Evolutionary conservation across 2,113 vertebrate genomes (phyloP).

Genomic region (Capra hircus): DNA sequence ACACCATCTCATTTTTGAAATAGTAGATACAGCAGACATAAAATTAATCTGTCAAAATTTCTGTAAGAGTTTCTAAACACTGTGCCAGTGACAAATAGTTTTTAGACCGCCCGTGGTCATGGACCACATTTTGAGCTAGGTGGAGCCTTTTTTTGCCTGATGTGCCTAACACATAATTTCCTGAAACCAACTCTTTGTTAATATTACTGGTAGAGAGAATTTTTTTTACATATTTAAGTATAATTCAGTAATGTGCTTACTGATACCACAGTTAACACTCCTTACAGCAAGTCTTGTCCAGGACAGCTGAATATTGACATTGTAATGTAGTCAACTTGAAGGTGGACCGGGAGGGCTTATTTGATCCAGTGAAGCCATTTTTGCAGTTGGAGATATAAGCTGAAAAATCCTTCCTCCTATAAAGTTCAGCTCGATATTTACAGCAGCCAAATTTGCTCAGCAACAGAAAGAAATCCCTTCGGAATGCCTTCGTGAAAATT

Average conservation of each 20-base stretch:
- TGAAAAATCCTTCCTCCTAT: conserved; percentile 82
- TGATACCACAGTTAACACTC: conserved; percentile 32
- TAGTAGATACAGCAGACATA: neutral
- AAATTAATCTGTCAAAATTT: conserved; percentile 10
- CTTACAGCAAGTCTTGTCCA: conserved; percentile 40
- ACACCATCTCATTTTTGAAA: neutral
- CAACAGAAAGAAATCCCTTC: conserved; percentile 87
- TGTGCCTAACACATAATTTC: conserved; percentile 3
- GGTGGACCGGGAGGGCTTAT: conserved; percentile 65
- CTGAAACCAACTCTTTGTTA: conserved; percentile 27
- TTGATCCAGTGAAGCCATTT: conserved; percentile 69
- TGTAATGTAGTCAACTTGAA: conserved; percentile 67
- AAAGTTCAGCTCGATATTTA: conserved; percentile 78
- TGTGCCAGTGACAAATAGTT: neutral
- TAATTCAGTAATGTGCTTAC: neutral
- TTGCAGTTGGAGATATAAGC: conserved; percentile 78
- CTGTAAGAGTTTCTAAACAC: neutral
- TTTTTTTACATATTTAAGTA: conserved; percentile 5
- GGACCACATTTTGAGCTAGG: neutral
- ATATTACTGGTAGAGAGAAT: neutral
- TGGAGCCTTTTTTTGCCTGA: neutral
- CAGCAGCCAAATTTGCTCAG: conserved; percentile 87
- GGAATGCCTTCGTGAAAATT: conserved; percentile 92
- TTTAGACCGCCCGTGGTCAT: neutral
- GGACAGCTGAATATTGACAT: conserved; percentile 59